These are phyloP conservation scores for Synanthedon formicaeformis DNA, from an alignment of 2,888 invertebrate genomes.

Conservation along the genomic window DNA sequence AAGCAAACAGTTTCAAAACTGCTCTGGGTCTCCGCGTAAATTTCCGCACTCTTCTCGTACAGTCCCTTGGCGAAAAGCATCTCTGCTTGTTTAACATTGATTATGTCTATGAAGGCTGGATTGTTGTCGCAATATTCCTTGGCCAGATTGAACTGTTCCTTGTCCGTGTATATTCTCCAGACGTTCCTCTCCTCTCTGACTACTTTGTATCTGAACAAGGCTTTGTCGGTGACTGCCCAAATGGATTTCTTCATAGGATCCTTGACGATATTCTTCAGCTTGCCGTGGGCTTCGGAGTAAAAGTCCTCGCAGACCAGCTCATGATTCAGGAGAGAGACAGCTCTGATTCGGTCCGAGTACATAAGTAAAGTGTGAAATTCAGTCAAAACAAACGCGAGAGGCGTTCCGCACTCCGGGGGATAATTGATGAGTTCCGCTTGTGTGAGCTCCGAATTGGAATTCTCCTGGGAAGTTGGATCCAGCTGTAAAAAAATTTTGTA, in stretches of 20 bases:
- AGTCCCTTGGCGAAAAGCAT: slow-evolving; percentile 81
- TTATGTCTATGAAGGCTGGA: slow-evolving; percentile 83
- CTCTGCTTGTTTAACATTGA: slow-evolving; percentile 90
- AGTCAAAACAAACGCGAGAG: slow-evolving; percentile 84
- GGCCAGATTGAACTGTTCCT: slow-evolving; percentile 87
- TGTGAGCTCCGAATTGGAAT: slow-evolving; percentile 57
- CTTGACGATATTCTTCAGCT: slow-evolving; percentile 81
- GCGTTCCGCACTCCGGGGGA: slow-evolving; percentile 48
- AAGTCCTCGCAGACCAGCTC: slow-evolving; percentile 89
- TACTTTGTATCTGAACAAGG: slow-evolving; percentile 88
- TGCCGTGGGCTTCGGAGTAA: slow-evolving; percentile 83
- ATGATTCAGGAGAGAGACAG: slow-evolving; percentile 86
- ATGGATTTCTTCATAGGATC: slow-evolving; percentile 83
- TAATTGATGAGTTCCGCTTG: slow-evolving; percentile 55
- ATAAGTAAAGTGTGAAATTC: slow-evolving; percentile 91
- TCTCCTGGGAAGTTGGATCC: slow-evolving; percentile 59
- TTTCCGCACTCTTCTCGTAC: slow-evolving; percentile 85
- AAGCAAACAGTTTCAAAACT: slow-evolving; percentile 95
- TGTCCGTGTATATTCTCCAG: slow-evolving; percentile 90
- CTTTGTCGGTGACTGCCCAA: slow-evolving; percentile 88
- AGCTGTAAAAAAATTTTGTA: slow-evolving; percentile 33
- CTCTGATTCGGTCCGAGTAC: slow-evolving; percentile 85
- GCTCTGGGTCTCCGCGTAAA: slow-evolving; percentile 90
- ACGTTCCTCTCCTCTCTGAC: slow-evolving; percentile 86
- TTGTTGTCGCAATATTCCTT: slow-evolving; percentile 86